Conservation (phyloP, 1,140 invertebrate genomes). For the Drosophila busckii region DNA sequence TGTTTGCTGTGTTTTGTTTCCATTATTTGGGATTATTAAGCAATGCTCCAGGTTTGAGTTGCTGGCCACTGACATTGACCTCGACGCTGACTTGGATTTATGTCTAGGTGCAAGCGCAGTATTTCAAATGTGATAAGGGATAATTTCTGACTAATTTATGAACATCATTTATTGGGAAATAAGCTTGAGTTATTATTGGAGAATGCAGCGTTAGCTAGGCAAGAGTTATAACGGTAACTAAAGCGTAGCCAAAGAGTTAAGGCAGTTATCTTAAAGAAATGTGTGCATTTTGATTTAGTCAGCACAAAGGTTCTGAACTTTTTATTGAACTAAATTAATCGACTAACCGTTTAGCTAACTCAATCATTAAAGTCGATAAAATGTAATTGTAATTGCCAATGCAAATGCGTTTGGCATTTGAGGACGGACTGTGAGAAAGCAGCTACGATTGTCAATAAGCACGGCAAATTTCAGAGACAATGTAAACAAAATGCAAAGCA, state of each 20-base stretch:
- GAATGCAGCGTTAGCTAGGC: no score
- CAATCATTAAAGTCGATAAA: no score
- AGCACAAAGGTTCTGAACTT: no score
- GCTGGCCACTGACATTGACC: slow-evolving; percentile 51
- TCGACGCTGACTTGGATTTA: slow-evolving; percentile 38
- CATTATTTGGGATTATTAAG: slow-evolving; percentile 3
- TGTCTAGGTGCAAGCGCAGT: slow-evolving; percentile 8
- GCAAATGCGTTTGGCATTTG: slow-evolving; percentile 14
- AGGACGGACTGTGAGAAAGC: slow-evolving; percentile 52
- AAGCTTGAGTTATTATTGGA: no score
- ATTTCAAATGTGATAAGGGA: background rate
- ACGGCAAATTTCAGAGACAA: slow-evolving; percentile 59
- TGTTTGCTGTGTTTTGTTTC: background rate
- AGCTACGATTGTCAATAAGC: slow-evolving; percentile 45
- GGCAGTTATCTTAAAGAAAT: no score
- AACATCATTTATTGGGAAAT: no score
- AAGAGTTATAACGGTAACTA: no score
- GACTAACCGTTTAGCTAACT: no score
- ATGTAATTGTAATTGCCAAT: slow-evolving; percentile 39
- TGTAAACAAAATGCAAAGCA: slow-evolving; percentile 67
- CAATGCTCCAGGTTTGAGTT: slow-evolving; percentile 10
- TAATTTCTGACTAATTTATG: no score
- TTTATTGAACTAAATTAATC: no score
- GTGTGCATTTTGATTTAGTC: no score
- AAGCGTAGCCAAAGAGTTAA: no score